A percentile compares a stretch with the other conserved stretches of the same genome.
These are phyloP conservation scores for Muschampia plurimacula DNA, from an alignment of 2,888 invertebrate species.

Conservation along the genomic window DNA sequence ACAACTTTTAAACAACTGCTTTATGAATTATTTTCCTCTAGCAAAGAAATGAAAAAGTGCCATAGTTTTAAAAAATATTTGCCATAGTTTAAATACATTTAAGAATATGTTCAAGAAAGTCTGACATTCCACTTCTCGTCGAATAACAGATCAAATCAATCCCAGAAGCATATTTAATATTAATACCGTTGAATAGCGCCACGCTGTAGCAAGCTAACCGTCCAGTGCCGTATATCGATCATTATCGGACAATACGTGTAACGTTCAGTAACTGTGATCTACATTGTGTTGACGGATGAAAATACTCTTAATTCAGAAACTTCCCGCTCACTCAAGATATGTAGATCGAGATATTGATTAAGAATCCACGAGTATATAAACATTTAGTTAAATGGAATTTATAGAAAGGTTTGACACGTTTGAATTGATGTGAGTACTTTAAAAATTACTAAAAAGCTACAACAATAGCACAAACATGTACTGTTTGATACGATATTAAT, in stretches of 20 bases:
- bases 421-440: too few relatives aligned
- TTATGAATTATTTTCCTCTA: too few relatives aligned
- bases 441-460: too few relatives aligned
- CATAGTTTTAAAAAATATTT: too few relatives aligned
- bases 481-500: too few relatives aligned
- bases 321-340: not conserved
- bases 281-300: constrained; percentile 14
- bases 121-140: not conserved
- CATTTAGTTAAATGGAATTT: too few relatives aligned
- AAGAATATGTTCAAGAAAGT: not conserved
- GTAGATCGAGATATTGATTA: not conserved
- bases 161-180: constrained; percentile 21
- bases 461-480: too few relatives aligned
- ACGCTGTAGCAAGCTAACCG: constrained; percentile 45
- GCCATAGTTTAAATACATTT: not conserved
- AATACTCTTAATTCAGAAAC: not conserved
- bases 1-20: too few relatives aligned
- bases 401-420: too few relatives aligned
- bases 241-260: constrained; percentile 38
- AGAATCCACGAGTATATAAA: not conserved
- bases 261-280: constrained; percentile 9
- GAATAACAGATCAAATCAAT: constrained; percentile 27
- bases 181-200: constrained; percentile 25
- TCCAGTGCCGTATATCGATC: constrained; percentile 40
- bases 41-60: too few relatives aligned